A percentile compares a stretch with the other conserved stretches of the same genome.
These are phyloP conservation scores for Petrocephalus sullivani DNA, from an alignment of 2,797 vertebrate genomes.

Conservation along the genomic window DNA sequence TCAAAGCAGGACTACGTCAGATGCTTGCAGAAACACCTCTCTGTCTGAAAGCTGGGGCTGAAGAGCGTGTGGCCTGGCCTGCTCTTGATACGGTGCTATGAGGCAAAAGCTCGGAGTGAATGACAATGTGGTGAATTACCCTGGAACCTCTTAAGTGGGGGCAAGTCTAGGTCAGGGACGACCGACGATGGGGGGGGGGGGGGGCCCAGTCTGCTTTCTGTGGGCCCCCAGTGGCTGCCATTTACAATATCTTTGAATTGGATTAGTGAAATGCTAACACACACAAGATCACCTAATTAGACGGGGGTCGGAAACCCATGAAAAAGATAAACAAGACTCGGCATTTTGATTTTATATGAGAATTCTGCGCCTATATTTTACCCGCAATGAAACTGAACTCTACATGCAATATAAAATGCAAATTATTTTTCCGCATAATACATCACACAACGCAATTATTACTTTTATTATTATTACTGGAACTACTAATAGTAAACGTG, in stretches of 20 bases:
- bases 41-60: background rate
- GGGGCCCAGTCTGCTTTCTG: background rate
- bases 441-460: background rate
- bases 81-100: conserved; percentile 8
- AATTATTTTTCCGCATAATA: conserved; percentile 28
- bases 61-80: background rate
- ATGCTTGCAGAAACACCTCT: background rate
- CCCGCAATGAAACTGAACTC: conserved; percentile 19
- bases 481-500: background rate
- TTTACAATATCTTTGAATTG: background rate
- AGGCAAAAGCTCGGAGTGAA: conserved; percentile 20
- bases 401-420: conserved; percentile 25
- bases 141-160: conserved; percentile 58
- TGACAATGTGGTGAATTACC: conserved; percentile 45
- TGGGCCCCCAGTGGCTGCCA: background rate
- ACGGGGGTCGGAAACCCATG: background rate
- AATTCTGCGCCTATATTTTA: background rate
- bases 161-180: conserved; percentile 61
- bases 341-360: background rate
- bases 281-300: conserved; percentile 10
- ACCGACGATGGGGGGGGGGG: conserved; percentile 29
- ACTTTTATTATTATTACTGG: conserved; percentile 11
- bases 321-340: background rate
- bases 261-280: conserved; percentile 6
- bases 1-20: background rate